Base-by-base conservation (phyloP, 2,113 vertebrate genomes). In the Anoplopoma fimbria region DNA sequence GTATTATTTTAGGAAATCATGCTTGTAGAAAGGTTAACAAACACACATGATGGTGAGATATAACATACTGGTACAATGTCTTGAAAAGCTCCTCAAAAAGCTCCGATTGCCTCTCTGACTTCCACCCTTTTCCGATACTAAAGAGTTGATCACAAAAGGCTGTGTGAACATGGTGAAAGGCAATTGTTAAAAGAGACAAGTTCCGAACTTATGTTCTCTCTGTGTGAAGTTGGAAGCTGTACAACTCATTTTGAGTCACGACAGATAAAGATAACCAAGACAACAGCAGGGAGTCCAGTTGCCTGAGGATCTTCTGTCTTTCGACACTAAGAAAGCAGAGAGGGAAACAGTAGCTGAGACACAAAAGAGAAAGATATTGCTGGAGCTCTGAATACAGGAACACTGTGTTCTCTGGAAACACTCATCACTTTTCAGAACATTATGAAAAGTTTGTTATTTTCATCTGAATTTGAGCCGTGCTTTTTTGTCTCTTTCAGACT, bases 221-320 rank as follows among this genome's bases (percentile, higher is more conserved):
- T 53, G 58, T 55, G 47, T 31, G 64, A 27, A 71, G 86, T 57
- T 73, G 25, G 47, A 65, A 69, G 53, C 25, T 76, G 29, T 80
- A 40, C 73, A 67, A 31, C 38, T 55, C 9, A 45, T 74, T 79
- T 62, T 75, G 34, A 84, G 45, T 74, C 77, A 55, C 23, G 17
- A 67, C 47, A 76, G 27, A 83, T 38, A 71, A 82, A 57, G 33
- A 71, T 33, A 84, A 87, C 25, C 29, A 75, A 65, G 61, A 82
- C 33, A 58, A 33, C 67, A 73, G 69, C 72, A 38, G 69, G 73
- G 65, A 87, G 72, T 40, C 9, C 65, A 64, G 19, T 14, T 29
- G 47, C 73, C 80, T 58, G 76, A 83, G 76, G 53, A 79, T 71
- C 19, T 36, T 45, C 14, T 64, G 21, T 78, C 55, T 84, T 82